These are phyloP conservation scores for Ochlodes sylvanus DNA, from an alignment of 2,888 invertebrate genomes.

Conservation along the genomic window DNA sequence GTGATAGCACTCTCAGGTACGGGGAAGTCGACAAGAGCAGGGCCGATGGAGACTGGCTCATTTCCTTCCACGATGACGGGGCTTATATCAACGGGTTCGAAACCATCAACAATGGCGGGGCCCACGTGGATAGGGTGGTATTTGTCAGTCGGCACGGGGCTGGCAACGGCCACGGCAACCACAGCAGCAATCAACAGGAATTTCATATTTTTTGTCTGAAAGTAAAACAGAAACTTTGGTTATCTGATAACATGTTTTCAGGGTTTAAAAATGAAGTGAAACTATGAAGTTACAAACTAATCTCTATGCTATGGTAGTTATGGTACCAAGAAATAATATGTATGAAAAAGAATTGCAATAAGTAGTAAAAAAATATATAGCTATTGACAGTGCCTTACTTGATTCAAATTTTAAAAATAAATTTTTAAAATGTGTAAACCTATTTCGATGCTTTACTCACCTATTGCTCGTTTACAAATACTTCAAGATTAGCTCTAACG, in stretches of 20 bases:
- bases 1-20: not conserved
- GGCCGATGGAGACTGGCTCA: slow-evolving; percentile 38
- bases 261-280: too few species aligned
- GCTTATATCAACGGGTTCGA: slow-evolving; percentile 28
- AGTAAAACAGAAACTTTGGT: not conserved
- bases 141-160: slow-evolving; percentile 2
- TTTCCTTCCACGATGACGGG: slow-evolving; percentile 39
- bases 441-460: not conserved
- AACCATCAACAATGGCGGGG: slow-evolving; percentile 43
- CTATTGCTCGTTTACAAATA: slow-evolving; percentile 2
- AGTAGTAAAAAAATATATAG: too few species aligned
- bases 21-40: slow-evolving; percentile 39
- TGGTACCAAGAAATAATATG: too few species aligned
- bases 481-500: not conserved
- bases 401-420: too few species aligned
- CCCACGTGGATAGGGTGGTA: slow-evolving; percentile 39
- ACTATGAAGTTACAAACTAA: too few species aligned
- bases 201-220: slow-evolving; percentile 34
- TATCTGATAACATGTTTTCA: too few species aligned
- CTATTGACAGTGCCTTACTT: too few species aligned
- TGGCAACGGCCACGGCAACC: slow-evolving; percentile 45
- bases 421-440: too few species aligned
- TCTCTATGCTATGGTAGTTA: too few species aligned
- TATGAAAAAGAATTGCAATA: too few species aligned
- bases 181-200: slow-evolving; percentile 43